Conservation (phyloP, 2,113 vertebrate species). For the Callorhinus ursinus region DNA sequence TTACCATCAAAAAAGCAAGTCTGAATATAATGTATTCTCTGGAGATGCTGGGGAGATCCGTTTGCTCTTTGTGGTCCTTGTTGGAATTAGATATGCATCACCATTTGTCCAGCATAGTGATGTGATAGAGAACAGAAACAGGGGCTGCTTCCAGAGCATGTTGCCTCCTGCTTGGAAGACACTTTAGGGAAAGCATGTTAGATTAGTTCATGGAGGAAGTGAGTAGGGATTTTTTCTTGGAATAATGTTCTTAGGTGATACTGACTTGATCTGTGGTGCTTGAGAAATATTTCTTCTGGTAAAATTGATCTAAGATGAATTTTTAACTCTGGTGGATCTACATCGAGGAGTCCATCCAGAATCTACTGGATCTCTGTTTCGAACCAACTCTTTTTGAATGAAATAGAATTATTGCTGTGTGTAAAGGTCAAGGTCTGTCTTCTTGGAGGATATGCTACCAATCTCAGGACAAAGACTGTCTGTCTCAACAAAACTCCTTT, state of each 20-base stretch:
- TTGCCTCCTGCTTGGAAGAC: neutral
- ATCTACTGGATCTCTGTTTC: conserved; percentile 2
- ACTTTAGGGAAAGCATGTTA: neutral
- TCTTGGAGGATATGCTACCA: neutral
- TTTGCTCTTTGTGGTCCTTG: neutral
- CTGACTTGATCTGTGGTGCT: neutral
- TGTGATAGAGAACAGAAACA: neutral
- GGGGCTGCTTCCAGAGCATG: neutral
- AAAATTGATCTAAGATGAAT: neutral
- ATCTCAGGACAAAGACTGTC: neutral
- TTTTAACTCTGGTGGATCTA: neutral
- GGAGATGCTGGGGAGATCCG: accelerated
- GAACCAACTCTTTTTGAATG: neutral
- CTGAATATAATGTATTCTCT: neutral
- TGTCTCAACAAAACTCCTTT: neutral
- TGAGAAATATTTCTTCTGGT: neutral
- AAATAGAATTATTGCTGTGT: neutral
- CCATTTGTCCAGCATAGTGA: neutral
- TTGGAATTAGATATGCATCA: neutral
- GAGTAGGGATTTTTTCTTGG: neutral
- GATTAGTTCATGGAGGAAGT: neutral
- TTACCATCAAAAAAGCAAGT: neutral
- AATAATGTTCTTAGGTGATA: neutral
- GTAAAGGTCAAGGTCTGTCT: neutral
- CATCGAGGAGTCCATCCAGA: neutral